A percentile compares a stretch with the other conserved stretches of the same genome.
These are phyloP conservation scores for Blastomussa wellsi DNA, from an alignment of 92 coral and sea anemone species.

Conservation along the genomic window DNA sequence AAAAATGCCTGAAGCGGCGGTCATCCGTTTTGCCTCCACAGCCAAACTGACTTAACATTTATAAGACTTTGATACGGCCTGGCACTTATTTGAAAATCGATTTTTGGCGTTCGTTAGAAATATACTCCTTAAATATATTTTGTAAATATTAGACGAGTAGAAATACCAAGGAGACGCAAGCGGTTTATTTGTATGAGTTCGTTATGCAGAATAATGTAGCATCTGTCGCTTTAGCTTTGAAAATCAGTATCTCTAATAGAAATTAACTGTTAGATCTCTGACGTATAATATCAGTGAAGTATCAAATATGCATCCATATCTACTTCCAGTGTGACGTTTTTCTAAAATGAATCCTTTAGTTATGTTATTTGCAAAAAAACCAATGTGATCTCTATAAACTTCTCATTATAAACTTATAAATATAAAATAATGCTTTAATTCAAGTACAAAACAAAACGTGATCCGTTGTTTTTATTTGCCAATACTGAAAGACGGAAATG, in stretches of 20 bases:
- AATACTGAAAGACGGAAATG: neutral
- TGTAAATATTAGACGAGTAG: neutral
- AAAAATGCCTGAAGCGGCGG: too few species aligned
- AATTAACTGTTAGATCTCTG: neutral
- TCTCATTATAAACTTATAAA: neutral
- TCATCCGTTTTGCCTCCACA: too few species aligned
- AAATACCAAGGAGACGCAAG: neutral
- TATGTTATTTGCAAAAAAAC: neutral
- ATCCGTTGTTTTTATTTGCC: constrained; percentile 5
- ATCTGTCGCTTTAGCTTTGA: neutral
- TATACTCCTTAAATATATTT: neutral
- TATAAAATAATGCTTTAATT: neutral
- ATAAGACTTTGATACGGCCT: too few species aligned
- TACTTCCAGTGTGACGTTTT: neutral
- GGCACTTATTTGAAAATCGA: too few species aligned
- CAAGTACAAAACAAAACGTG: neutral
- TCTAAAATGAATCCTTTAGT: neutral
- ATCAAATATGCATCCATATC: neutral
- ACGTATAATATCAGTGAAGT: neutral
- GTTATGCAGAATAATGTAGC: neutral
- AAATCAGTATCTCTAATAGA: neutral
- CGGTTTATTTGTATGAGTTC: neutral
- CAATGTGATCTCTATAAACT: neutral
- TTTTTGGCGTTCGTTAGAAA: neutral
- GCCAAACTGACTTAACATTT: too few species aligned